Conservation (phyloP, 2,797 vertebrate species). For the Anomalospiza imberbis region DNA sequence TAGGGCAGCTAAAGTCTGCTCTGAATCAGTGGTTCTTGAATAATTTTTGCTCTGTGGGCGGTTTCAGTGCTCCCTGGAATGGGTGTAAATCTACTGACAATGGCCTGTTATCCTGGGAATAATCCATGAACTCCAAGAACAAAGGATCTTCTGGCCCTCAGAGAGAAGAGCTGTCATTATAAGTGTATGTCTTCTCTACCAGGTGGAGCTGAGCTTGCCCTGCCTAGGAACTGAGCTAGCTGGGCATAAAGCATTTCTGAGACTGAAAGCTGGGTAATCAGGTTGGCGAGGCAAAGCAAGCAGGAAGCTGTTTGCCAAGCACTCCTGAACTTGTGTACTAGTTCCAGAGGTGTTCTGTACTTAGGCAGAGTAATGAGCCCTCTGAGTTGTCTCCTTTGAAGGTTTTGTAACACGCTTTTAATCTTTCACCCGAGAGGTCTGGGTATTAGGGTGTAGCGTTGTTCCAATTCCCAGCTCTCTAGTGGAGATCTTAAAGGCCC, state of each 20-base stretch:
- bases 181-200: not conserved
- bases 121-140: not conserved
- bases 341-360: not conserved
- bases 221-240: not conserved
- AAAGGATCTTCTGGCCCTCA: not conserved
- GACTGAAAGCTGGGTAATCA: not conserved
- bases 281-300: not conserved
- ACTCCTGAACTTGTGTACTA: not conserved
- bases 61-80: not conserved
- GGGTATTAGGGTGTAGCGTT: accelerated
- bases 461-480: accelerated
- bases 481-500: not conserved
- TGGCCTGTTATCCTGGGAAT: not conserved
- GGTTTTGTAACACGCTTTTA: not conserved
- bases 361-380: not conserved
- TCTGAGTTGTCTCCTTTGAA: not conserved
- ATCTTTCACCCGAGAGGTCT: not conserved
- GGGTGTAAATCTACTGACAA: not conserved
- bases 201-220: not conserved
- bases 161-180: not conserved
- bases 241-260: not conserved
- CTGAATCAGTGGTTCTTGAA: not conserved
- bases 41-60: accelerated
- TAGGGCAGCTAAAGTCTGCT: not conserved
- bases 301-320: not conserved